A percentile compares a stretch with the other conserved stretches of the same genome.
phyloP scores from a whole-genome alignment of 1,140 invertebrate genomes.

The Neotoxoptera formosana region DNA sequence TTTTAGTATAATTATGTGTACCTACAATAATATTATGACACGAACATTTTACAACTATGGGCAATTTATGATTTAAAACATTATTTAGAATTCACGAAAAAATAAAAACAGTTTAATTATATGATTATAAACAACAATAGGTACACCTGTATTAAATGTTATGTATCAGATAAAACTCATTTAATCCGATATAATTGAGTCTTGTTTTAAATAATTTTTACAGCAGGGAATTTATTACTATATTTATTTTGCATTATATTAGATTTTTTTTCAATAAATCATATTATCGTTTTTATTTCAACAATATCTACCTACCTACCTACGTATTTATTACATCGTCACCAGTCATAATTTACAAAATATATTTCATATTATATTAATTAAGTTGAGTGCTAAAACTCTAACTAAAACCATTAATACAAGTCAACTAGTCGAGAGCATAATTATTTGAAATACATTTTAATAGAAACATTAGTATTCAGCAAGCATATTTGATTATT shows the following conservation, averaged over 20 bases:
- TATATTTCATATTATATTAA: background rate
- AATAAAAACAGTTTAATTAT: background rate
- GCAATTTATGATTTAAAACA: too few species aligned
- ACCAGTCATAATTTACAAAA: background rate
- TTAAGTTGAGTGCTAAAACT: background rate
- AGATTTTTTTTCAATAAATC: background rate
- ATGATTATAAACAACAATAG: too few species aligned
- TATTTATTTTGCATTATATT: background rate
- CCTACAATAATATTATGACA: background rate
- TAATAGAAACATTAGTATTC: background rate
- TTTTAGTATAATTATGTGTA: background rate
- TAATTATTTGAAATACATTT: background rate
- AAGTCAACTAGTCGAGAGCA: background rate
- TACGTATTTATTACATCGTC: background rate
- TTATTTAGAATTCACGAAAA: background rate
- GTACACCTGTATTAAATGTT: too few species aligned
- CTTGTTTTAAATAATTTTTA: too few species aligned
- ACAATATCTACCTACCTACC: background rate
- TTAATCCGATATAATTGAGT: too few species aligned
- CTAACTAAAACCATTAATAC: background rate
- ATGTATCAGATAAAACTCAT: too few species aligned
- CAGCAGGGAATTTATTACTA: background rate
- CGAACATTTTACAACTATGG: background rate
- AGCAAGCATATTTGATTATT: slow-evolving; percentile 9
- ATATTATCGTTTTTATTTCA: background rate